Evolutionary conservation across 2,797 vertebrate genomes (phyloP), one percentile per base, ranked within the genome.

Genomic region (Lerista edwardsae): DNA sequence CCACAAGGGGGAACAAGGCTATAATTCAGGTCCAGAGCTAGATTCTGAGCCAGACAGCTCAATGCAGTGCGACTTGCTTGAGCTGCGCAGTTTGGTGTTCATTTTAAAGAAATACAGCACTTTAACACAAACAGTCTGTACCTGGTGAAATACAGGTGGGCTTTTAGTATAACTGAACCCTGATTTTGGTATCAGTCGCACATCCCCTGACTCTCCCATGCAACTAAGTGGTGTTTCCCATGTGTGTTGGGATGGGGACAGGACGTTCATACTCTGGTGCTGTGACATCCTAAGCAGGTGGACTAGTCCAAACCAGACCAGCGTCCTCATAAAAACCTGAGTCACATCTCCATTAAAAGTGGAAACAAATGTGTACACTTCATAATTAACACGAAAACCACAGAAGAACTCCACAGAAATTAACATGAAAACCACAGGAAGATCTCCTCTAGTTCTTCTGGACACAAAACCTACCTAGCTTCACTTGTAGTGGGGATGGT

Each of bases 401-500:
- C 39, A 79, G 2, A 59, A 10, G n/a, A 64, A 39, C 27, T 21
- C 8, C 23, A n/a, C n/a, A n/a, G n/a, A n/a, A n/a, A n/a, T n/a
- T n/a, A n/a, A n/a, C 19, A 2, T 3, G 36, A 14, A 41, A 78
- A 14, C 75, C 10, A 21, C 36, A 78, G 15, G 6, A 51, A n/a
- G n/a, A 64, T 36, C 17, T 25, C 9, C 23, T 36, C 19, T 1
- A 23, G 19, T 34, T 55, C 76, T 29, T 75, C 15, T 6, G 64
- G 6, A 23, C 23, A 64, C 75, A 94, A 89, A 82, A 95, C 97
- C 96, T 96, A 99, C 98, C 98, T 96, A 99, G 97, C 95, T 99
- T 99, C 92, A 98, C 98, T 94, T 99, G 98, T 88, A 99, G 97
- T 0, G 98, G 98, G 62, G 98, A 99, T 29, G 98, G 98, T 94